Base-by-base conservation (phyloP, 2,797 vertebrate species). In the Yasuhikotakia modesta region DNA sequence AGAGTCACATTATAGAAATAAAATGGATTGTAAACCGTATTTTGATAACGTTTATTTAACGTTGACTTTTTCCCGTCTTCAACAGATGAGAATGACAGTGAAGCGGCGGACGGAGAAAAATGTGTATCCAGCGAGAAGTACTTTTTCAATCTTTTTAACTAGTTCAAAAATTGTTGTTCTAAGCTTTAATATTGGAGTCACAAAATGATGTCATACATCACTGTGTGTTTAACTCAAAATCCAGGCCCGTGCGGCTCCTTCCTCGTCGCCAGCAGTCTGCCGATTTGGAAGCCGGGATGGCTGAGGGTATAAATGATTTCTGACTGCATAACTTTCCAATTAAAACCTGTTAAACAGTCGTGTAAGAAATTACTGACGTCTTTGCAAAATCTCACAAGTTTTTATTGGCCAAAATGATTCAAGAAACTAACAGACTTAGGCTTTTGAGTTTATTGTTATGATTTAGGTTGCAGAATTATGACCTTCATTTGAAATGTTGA, bases 201-300 rank as follows among this genome's bases (percentile, higher is more conserved):
- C 35, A 24, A 10, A 13, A 1, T 14, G 24, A 2, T 71, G n/a
- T n/a, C n/a, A n/a, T n/a, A n/a, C 5, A n/a, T 45, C 35, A 19
- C 19, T 73, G 16, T 48, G 5, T 5, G 83, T n/a, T n/a, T n/a
- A n/a, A n/a, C n/a, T n/a, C n/a, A n/a, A n/a, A n/a, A n/a, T 79
- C 79, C 82, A 92, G 90, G 22, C 65, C 17, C n/a, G 64, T 80
- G 2, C 22, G 52, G 10, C 35, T 39, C 16, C 16, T 83, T 30
- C 74, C 70, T 1, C 48, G 85, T 48, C 77, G 24, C 48, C 90
- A 60, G 83, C 88, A 81, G 81, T 89, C 81, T 45, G 79, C 90
- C 24, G 91, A 87, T 73, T 94, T 92, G 91, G 90, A 94, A 65
- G 88, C 93, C 13, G 92, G 90, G 21, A 88, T 95, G 69, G 90